Conservation (phyloP, 2,797 vertebrate genomes). For the Rhinoraja longicauda region DNA sequence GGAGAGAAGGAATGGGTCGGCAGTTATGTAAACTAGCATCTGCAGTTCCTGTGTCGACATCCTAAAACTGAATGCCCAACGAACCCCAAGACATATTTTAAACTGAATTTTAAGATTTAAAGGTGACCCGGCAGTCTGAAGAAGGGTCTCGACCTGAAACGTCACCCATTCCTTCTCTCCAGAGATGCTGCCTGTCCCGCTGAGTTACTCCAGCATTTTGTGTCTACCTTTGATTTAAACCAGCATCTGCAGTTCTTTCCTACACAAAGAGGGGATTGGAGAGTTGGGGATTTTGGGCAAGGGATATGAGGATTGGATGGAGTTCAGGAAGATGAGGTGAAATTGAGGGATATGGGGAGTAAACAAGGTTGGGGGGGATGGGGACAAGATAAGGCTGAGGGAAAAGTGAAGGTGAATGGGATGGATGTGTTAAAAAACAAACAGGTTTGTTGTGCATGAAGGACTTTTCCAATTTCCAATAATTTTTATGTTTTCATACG, state of each 20-base stretch:
- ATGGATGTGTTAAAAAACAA: neutral
- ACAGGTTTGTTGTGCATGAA: neutral
- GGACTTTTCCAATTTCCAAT: neutral
- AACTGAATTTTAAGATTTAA: neutral
- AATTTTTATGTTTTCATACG: neutral
- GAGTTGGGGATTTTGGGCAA: neutral
- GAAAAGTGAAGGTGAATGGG: neutral
- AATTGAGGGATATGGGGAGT: neutral
- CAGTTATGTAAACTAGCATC: too few species aligned
- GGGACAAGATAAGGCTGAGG: neutral
- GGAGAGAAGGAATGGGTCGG: too few species aligned
- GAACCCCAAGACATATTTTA: neutral
- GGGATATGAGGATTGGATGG: neutral
- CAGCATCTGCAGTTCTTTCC: too few species aligned
- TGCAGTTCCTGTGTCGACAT: neutral
- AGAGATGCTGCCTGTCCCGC: too few species aligned
- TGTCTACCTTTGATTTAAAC: too few species aligned
- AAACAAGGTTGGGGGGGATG: too few species aligned
- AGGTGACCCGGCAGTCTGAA: too few species aligned
- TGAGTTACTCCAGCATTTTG: too few species aligned
- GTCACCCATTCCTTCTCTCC: too few species aligned
- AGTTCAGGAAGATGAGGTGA: neutral
- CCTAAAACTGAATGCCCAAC: neutral
- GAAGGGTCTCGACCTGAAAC: too few species aligned
- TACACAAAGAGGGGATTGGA: too few species aligned